Percentiles rank a stretch among this genome's conserved stretches.
Conservation (phyloP, 2,113 vertebrate species). For the Coryphaenoides rupestris region DNA sequence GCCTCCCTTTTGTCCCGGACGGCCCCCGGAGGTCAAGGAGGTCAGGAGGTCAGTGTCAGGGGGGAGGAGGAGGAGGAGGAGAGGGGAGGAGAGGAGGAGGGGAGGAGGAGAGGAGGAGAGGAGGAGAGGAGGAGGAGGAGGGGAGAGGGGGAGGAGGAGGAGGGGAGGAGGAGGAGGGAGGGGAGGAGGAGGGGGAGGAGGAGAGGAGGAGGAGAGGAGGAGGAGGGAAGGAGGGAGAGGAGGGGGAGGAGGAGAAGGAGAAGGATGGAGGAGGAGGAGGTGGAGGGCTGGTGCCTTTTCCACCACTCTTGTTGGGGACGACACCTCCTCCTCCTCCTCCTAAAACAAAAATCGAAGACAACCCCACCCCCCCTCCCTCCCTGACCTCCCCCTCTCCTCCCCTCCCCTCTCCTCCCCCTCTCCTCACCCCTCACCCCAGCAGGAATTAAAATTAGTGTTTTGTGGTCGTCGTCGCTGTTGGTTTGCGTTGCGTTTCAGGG, state of each 20-base stretch:
- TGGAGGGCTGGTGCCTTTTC: constrained; percentile 45
- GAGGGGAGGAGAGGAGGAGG: constrained; percentile 56
- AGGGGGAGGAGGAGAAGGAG: constrained; percentile 42
- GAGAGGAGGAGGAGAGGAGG: constrained; percentile 58
- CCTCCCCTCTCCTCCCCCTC: no score
- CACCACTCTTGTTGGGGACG: constrained; percentile 50
- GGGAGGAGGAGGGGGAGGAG: constrained; percentile 73
- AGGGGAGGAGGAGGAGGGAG: constrained; percentile 62
- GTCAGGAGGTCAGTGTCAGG: constrained; percentile 75
- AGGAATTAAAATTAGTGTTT: constrained; percentile 58
- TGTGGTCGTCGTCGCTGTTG: no score
- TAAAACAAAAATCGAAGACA: constrained; percentile 52
- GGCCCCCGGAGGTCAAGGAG: constrained; percentile 68
- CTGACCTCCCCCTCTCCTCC: no score
- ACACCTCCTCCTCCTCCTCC: constrained; percentile 14
- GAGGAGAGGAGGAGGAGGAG: constrained; percentile 58
- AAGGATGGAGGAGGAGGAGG: no score
- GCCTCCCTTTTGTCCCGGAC: constrained; percentile 71
- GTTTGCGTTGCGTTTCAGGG: constrained; percentile 53
- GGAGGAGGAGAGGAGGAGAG: constrained; percentile 71
- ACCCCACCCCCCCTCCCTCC: no score
- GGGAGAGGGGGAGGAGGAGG: constrained; percentile 65
- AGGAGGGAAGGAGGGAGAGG: constrained; percentile 73
- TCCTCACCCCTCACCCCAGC: constrained; percentile 34
- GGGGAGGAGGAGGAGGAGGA: constrained; percentile 31